A percentile compares a stretch with the other conserved stretches of the same genome.
Evolutionary conservation across 1,140 invertebrate genomes (phyloP).

Genomic region (Camponotus vicinus): DNA sequence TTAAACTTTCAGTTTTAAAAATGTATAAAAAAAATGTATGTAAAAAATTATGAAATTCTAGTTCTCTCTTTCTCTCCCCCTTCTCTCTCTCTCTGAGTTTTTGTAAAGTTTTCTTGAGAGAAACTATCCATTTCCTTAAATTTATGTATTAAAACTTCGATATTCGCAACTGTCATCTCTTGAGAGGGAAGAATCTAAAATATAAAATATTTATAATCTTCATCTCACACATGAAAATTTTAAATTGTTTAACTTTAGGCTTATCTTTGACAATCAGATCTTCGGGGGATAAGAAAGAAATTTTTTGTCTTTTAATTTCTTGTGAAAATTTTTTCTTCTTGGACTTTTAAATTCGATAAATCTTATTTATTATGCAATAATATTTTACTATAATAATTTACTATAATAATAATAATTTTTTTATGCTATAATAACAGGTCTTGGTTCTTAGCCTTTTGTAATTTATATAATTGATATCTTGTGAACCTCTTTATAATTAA

Average conservation of each 20-base stretch:
- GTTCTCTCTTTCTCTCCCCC: background rate
- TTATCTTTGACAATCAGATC: background rate
- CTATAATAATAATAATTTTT: too few relatives aligned
- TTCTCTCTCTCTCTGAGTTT: background rate
- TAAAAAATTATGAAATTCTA: background rate
- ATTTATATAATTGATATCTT: too few relatives aligned
- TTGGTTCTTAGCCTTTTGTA: too few relatives aligned
- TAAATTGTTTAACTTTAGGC: constrained; percentile 4
- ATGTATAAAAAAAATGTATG: background rate
- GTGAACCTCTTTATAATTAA: too few relatives aligned
- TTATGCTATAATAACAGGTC: too few relatives aligned
- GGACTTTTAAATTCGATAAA: background rate
- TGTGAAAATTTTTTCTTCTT: background rate
- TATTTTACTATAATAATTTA: too few relatives aligned
- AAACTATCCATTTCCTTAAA: background rate
- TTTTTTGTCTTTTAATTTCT: constrained; percentile 17
- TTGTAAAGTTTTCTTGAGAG: background rate
- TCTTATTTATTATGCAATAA: background rate
- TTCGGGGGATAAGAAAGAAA: background rate
- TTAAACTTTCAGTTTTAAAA: background rate
- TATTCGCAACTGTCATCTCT: background rate
- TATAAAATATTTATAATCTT: constrained; percentile 16
- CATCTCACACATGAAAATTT: background rate
- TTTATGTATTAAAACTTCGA: background rate
- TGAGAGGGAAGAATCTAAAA: background rate